Conservation (phyloP, 2,888 invertebrate species). For the Steinernema hermaphroditum region DNA sequence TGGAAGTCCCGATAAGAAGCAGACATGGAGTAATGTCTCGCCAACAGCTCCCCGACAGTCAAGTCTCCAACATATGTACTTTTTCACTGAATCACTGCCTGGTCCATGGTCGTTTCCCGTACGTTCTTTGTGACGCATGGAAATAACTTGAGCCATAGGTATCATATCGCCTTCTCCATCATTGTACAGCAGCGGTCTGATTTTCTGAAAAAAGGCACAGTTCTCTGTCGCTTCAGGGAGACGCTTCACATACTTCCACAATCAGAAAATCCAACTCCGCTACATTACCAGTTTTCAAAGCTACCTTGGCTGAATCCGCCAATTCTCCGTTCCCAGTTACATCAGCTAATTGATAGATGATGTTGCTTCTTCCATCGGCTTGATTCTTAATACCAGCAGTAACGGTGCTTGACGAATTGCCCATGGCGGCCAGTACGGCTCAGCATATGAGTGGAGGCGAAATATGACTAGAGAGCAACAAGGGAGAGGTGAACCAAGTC, state of each 20-base stretch:
- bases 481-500: too few relatives aligned
- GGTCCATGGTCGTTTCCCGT: constrained; percentile 46
- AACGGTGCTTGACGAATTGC: constrained; percentile 58
- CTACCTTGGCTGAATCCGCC: constrained; percentile 55
- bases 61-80: constrained; percentile 59
- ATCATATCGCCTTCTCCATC: constrained; percentile 56
- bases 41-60: constrained; percentile 81
- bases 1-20: constrained; percentile 68
- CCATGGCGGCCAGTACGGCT: constrained; percentile 42
- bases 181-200: constrained; percentile 59
- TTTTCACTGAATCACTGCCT: constrained; percentile 43
- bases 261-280: constrained; percentile 51
- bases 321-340: constrained; percentile 54
- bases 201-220: constrained; percentile 58
- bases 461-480: too few relatives aligned
- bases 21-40: constrained; percentile 88
- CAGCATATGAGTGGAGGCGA: too few relatives aligned
- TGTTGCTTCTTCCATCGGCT: constrained; percentile 50
- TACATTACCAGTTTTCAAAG: constrained; percentile 45
- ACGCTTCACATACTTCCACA: constrained; percentile 46
- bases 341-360: constrained; percentile 56
- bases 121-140: constrained; percentile 56
- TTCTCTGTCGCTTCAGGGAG: too few relatives aligned
- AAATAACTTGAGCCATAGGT: constrained; percentile 52
- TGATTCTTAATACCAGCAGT: constrained; percentile 63